These are phyloP conservation scores for Antechinus stuartii DNA, from an alignment of 2,113 vertebrate species.

Conservation along the genomic window DNA sequence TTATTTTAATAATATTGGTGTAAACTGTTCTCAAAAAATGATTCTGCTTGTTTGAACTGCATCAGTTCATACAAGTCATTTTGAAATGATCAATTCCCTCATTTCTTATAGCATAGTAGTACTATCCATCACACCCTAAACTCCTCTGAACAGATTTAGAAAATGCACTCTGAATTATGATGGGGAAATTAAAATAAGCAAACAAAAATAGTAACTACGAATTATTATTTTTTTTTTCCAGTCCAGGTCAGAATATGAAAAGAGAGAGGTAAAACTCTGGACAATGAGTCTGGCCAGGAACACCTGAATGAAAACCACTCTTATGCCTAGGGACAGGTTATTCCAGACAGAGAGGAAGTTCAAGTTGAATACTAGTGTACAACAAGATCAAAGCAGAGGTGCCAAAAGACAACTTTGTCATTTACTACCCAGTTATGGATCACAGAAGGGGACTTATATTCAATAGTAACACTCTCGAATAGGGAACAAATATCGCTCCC, in stretches of 20 bases:
- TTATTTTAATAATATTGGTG: too few relatives aligned
- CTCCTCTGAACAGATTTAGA: background rate
- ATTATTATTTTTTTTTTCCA: background rate
- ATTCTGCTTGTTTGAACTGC: too few relatives aligned
- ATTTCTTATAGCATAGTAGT: background rate
- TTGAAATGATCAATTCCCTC: too few relatives aligned
- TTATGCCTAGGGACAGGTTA: too few relatives aligned
- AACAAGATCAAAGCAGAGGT: background rate
- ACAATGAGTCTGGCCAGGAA: background rate
- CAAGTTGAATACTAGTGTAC: background rate
- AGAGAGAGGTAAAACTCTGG: background rate
- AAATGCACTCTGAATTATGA: background rate
- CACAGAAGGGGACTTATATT: background rate
- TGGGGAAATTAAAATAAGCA: background rate
- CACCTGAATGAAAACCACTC: background rate
- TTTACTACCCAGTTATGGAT: background rate
- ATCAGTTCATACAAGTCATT: too few relatives aligned
- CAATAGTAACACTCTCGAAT: background rate
- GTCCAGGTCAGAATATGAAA: background rate
- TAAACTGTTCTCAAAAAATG: too few relatives aligned
- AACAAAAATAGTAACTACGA: background rate
- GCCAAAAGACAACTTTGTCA: background rate
- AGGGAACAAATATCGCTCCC: too few relatives aligned
- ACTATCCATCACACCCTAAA: background rate
- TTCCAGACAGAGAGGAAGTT: background rate